Conservation (phyloP, 2,888 invertebrate species). For the Cinara cedri region DNA sequence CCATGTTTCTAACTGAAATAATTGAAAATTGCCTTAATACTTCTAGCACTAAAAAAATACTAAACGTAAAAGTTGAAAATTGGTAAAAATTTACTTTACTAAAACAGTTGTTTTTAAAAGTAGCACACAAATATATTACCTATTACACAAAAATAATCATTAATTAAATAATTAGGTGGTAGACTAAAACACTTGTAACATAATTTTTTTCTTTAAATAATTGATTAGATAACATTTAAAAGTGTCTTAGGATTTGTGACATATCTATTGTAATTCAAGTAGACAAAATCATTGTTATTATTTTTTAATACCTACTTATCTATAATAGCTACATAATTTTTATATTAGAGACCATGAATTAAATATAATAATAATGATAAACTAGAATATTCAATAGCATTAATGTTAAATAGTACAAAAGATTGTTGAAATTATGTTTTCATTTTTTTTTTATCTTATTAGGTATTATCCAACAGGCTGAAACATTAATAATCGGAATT, state of each 20-base stretch:
- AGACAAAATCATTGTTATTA: not conserved
- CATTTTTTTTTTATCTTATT: conserved; percentile 21
- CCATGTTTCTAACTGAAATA: conserved; percentile 45
- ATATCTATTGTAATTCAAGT: conserved; percentile 1
- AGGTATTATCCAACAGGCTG: not conserved
- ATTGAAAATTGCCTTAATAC: not conserved
- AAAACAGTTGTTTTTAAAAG: not conserved
- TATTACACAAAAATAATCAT: conserved; percentile 4
- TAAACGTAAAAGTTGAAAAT: not conserved
- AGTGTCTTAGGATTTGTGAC: not conserved
- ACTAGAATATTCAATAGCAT: conserved; percentile 2
- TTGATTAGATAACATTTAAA: conserved; percentile 44
- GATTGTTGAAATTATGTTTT: not conserved
- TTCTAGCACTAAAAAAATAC: not conserved
- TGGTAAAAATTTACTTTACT: not conserved
- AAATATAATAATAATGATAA: not conserved
- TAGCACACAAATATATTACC: not conserved
- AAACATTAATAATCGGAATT: not conserved
- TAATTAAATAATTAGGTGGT: conserved; percentile 20
- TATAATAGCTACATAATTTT: not conserved
- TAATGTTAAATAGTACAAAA: not conserved
- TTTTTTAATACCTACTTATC: not conserved
- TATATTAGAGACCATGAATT: not conserved
- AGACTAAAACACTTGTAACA: conserved; percentile 3
- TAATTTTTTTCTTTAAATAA: not conserved